Base-by-base conservation (phyloP, 1,140 invertebrate genomes). In the Contarinia nasturtii region DNA sequence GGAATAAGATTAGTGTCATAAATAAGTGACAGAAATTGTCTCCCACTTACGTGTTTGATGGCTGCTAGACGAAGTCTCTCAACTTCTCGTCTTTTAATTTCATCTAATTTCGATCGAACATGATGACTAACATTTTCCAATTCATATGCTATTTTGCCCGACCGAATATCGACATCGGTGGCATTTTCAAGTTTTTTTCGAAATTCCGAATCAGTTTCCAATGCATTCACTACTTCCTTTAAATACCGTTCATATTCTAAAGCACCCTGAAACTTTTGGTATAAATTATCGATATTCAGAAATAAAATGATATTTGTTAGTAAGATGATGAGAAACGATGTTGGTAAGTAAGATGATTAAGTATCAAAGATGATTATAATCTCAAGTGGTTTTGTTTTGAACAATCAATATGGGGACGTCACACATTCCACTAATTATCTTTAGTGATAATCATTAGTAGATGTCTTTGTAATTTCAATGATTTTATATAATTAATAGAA, bases 81-180 rank as follows among this genome's bases (percentile, higher is more conserved):
- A 40, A 98, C 53, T 70, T 98, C 93, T 27, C 76, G 72, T 44
- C 93, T 68, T 64, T 98, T 98, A 15, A 96, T 72, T 68, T 98
- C 92, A 63, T 98, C 91, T 18, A 98, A 64, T 65, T 82, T 84
- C 2, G 78, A 79, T 52, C 92, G 74, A 0, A 96, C 76, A 58
- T 86, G 75, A 59, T 93, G 88, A 59, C 78, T 77, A 0, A 94
- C 86, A 61, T 85, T 87, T 55, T 94, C 84, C 48, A 98, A 65
- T 55, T 96, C 82, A 46, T 82, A 70, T 1, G 93, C 87, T 52
- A 98, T 92, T 62, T 88, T 86, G 2, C 91, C 92, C 57, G 73
- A 81, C 84, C 75, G 68, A 50, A 91, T 86, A 61, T 91, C 83
- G 1, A 73, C 75, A 60, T 83, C 77, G 19, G 79, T 67, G 5